Base-by-base conservation (phyloP, 2,888 invertebrate species). In the Barypeithes pellucidus region DNA sequence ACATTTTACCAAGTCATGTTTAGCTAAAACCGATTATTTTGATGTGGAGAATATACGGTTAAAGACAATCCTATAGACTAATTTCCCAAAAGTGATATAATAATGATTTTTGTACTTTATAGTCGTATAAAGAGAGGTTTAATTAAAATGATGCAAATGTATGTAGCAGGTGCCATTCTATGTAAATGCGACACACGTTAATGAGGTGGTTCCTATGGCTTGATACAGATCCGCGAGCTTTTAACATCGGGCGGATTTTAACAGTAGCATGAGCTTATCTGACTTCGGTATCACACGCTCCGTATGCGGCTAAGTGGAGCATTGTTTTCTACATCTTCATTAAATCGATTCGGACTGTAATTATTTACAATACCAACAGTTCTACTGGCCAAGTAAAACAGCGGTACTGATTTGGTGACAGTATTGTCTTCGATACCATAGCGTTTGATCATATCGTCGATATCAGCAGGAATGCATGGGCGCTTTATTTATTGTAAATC, bases 161-260 rank as follows among this genome's bases (percentile, higher is more conserved):
- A 39, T 50, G 73, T 68, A 76, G 75, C 77, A 79, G 79, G 79
- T 79, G 79, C 77, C 69, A 61, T 70, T 73, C 66, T 66, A 66
- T 82, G 82, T 81, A 82, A 82, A 82, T 82, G 80, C 79, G 81
- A 82, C 81, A 81, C 80, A 80, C 81, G 81, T 80, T 82, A 82
- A 82, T 82, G 81, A 82, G 81, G 80, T 78, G 78, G 45, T 59
- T 65, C 72, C 72, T 72, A 45, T 70, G 61, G 24, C 77, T 79
- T 78, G 80, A 81, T 81, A 80, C 76, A 76, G 80, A 81, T 80
- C 80, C 80, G 77, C 75, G 76, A 77, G 78, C 77, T 78, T 45
- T 54, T 50, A 72, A 72, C 67, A 67, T 67, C 68, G 68, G 68
- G 63, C 73, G 73, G 68, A 59, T 73, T 73, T 73, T 68, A 73